Evolutionary conservation across 92 coral and sea anemone species (phyloP), one percentile per base, ranked within the genome.

Genomic region (Actinernus sp.): DNA sequence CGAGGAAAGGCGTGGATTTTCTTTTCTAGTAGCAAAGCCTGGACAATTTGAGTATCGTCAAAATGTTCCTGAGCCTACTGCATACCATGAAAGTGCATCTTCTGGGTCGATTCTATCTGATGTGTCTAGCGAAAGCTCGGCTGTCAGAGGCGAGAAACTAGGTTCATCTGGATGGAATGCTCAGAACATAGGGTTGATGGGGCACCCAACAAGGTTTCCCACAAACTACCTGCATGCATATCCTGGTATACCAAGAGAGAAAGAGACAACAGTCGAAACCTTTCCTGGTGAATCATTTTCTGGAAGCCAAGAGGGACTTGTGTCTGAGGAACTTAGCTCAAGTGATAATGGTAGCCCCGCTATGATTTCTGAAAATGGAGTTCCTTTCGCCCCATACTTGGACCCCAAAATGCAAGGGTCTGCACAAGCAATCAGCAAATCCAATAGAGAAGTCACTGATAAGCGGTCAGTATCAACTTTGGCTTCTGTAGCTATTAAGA

Each of bases 261-360:
- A 46, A 32, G 61, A 51, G 38, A 68, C 75, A 11, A 68, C 63
- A 26, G 54, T n/a, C 41, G 75, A 68, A 20, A 66, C 83, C 9
- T 31, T 67, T 44, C 71, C 71, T 2, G 60, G 71, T 31, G 72
- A 59, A 27, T 74, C 78, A 21, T 82, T 76, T 0, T 50, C 70
- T 66, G 78, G 67, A 36, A 37, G 73, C 2, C 71, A 55, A 31
- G 64, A 23, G 12, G 58, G 10, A 21, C 49, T 66, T 4, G 61
- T 51, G 16, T 82, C 88, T 13, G 83, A 74, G 31, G 75, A 68
- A 2, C 24, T 54, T 3, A 50, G 60, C 9, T 68, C 75, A 3
- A 68, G 54, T 26, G 27, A 61, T 38, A 59, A 58, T 33, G 26
- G 24, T 5, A 62, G 17, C 17, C 54, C 20, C 26, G 23, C 9